Percentiles rank a stretch among this genome's conserved stretches.
These are phyloP conservation scores for Tricholaema leucomelas DNA, from an alignment of 2,113 vertebrate genomes.

Conservation along the genomic window DNA sequence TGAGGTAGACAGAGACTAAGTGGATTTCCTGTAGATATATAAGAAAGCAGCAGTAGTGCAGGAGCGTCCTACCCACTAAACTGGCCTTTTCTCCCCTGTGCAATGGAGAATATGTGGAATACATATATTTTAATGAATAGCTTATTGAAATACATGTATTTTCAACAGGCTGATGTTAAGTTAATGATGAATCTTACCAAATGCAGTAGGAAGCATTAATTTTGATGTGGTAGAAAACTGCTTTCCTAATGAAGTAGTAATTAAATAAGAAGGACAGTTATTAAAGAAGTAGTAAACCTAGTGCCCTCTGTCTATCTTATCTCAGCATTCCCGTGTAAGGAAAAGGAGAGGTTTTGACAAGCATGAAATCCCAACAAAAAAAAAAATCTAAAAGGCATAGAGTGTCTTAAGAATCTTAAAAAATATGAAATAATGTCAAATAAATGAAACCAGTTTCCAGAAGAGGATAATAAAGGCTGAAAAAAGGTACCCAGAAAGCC, in stretches of 20 bases:
- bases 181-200: not conserved
- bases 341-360: conserved; percentile 27
- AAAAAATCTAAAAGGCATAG: not conserved
- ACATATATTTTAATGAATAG: not conserved
- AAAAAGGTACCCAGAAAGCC: conserved; percentile 1
- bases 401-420: not conserved
- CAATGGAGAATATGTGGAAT: not conserved
- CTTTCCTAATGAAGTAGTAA: not conserved
- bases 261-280: not conserved
- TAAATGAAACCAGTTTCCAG: not conserved
- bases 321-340: not conserved
- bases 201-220: not conserved
- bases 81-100: not conserved
- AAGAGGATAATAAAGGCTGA: not conserved
- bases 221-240: not conserved
- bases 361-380: not conserved
- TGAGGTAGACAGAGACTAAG: not conserved
- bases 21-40: not conserved
- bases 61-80: not conserved
- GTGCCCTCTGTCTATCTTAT: not conserved
- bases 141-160: not conserved
- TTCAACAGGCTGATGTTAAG: not conserved
- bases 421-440: not conserved
- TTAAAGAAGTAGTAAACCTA: not conserved
- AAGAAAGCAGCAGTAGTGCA: not conserved